A percentile compares a stretch with the other conserved stretches of the same genome.
Conservation (phyloP, 2,888 invertebrate genomes). For the Oscheius onirici region DNA sequence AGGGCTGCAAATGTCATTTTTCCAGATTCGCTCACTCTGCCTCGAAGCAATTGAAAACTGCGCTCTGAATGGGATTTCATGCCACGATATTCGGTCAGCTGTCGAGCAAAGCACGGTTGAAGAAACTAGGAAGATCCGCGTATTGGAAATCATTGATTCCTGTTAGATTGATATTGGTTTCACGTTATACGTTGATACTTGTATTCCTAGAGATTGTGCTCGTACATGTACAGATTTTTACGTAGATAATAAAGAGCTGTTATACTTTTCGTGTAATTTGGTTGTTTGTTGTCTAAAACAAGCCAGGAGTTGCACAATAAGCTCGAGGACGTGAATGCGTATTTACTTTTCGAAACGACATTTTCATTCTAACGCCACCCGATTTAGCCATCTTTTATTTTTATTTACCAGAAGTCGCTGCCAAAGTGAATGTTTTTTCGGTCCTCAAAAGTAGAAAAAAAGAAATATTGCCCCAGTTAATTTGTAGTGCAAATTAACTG, state of each 20-base stretch:
- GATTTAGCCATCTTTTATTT: neutral
- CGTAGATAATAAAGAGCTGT: neutral
- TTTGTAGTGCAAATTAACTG: no score
- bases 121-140: neutral
- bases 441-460: no score
- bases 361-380: neutral
- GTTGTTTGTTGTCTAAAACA: neutral
- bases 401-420: no score
- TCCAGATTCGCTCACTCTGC: slow-evolving; percentile 16
- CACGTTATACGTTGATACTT: no score
- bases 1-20: neutral
- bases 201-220: no score
- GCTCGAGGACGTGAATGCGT: no score
- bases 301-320: no score
- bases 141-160: neutral
- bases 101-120: neutral
- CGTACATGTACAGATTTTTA: no score
- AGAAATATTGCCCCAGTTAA: no score
- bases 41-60: neutral
- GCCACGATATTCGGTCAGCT: neutral
- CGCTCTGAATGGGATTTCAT: neutral
- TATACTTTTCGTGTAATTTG: slow-evolving; percentile 7
- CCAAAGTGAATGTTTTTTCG: no score
- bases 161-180: neutral
- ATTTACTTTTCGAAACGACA: no score